Base-by-base conservation (phyloP, 1,140 invertebrate species). In the Zaprionus kolodkinae region DNA sequence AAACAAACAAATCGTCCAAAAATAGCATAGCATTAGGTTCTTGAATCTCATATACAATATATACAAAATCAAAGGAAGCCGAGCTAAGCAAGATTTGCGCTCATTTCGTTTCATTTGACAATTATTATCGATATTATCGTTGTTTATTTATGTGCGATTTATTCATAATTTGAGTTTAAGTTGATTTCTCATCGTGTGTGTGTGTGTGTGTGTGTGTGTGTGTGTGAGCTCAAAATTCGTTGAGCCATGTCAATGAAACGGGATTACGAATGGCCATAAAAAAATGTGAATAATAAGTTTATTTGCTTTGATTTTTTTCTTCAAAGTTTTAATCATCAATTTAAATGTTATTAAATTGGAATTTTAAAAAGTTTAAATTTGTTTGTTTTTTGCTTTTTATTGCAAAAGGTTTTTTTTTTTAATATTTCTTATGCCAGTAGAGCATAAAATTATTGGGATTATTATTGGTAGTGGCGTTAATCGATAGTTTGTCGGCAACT, bases 1-100 rank as follows among this genome's bases (percentile, higher is more conserved):
- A 87, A 87, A 79, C 76, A 86, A 86, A 86, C 83, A 86, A 87
- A 86, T 82, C n/a, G 72, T 66, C 61, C 68, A 72, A 59, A 87
- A 79, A 87, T 87, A 74, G 69, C 79, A 62, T 61, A 66, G 68
- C 79, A 81, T 81, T 82, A 50, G 61, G 77, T 77, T 35, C 27
- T 30, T 6, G 27, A 21, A 2, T 21, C 21, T 79, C 68, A 48
- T 67, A 45, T 35, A 12, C 48, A 56, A 86, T 82, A 6, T n/a
- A 21, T 21, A 21, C 27, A 3, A 45, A 50, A 79, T 87, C 83
- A 87, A 87, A 87, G 72, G 61, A 77, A 82, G 40, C 68, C 55
- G 45, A 48, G 56, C 83, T 79, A n/a, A 15, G 40, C 7, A 13
- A 2, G 38, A 6, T 69, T 63, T 79, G 72, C 65, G 72, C 65